Evolutionary conservation across 2,113 vertebrate genomes (phyloP).

Genomic region (Conger conger): DNA sequence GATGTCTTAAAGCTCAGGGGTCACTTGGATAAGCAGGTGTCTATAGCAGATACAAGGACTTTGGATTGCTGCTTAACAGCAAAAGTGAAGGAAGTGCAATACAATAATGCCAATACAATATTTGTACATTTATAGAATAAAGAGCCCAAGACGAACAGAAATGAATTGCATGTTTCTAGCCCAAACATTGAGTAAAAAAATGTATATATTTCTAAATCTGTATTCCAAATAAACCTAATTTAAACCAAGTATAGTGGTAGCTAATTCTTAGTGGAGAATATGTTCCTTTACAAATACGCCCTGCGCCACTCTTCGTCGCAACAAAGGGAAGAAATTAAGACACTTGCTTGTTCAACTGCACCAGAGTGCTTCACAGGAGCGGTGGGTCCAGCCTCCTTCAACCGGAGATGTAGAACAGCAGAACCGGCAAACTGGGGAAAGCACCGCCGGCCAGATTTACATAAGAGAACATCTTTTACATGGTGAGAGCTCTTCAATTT

Average conservation of each 20-base stretch:
- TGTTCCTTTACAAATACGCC: not conserved
- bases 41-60: not conserved
- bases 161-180: not conserved
- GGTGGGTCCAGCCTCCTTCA: constrained; percentile 53
- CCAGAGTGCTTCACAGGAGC: constrained; percentile 35
- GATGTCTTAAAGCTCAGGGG: not conserved
- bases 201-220: not conserved
- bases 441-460: constrained; percentile 68
- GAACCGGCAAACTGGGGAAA: constrained; percentile 69
- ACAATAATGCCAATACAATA: no score
- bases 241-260: not conserved
- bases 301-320: not conserved
- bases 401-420: constrained; percentile 75
- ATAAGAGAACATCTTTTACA: constrained; percentile 69
- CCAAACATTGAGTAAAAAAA: not conserved
- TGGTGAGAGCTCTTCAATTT: constrained; percentile 45
- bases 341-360: not conserved
- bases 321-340: not conserved
- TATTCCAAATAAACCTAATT: not conserved
- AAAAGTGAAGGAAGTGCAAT: not conserved
- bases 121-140: no score
- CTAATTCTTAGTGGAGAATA: not conserved
- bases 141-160: no score
- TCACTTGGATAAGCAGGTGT: constrained; percentile 10
- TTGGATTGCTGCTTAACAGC: not conserved